A percentile compares a stretch with the other conserved stretches of the same genome.
Conservation (phyloP, 1,140 invertebrate genomes). For the Lanistes nyassanus region DNA sequence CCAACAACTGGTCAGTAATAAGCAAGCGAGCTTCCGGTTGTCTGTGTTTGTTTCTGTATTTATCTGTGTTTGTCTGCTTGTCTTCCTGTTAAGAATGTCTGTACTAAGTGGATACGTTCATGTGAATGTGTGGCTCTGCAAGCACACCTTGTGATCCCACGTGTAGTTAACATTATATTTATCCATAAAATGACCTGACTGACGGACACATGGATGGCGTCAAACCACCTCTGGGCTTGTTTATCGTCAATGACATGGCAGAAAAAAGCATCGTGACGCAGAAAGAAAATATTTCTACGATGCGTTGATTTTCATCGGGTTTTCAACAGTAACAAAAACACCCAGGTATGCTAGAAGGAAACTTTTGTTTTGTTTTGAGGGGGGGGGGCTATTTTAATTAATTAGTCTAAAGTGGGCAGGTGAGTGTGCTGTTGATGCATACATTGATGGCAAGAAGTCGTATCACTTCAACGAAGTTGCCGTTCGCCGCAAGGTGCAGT, state of each 20-base stretch:
- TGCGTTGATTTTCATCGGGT: background rate
- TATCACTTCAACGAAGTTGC: background rate
- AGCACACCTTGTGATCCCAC: no score
- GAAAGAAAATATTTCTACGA: background rate
- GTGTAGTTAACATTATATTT: no score
- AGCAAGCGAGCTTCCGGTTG: background rate
- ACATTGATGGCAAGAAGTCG: constrained; percentile 11
- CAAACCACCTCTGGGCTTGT: no score
- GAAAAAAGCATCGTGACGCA: background rate
- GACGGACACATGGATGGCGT: no score
- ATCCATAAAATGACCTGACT: no score
- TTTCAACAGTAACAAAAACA: background rate
- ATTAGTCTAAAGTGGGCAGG: no score
- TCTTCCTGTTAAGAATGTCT: no score
- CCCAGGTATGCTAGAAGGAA: background rate
- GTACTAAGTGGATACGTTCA: no score
- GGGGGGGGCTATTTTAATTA: no score
- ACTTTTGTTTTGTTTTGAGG: background rate
- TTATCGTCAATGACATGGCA: background rate
- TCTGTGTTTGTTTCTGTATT: background rate
- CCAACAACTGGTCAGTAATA: background rate
- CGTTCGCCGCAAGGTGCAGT: constrained; percentile 11
- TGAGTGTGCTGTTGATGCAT: no score
- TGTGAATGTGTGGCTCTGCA: no score
- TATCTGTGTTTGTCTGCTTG: background rate